Conservation (phyloP, 1,140 invertebrate species). For the Helicorthomorpha holstii region DNA sequence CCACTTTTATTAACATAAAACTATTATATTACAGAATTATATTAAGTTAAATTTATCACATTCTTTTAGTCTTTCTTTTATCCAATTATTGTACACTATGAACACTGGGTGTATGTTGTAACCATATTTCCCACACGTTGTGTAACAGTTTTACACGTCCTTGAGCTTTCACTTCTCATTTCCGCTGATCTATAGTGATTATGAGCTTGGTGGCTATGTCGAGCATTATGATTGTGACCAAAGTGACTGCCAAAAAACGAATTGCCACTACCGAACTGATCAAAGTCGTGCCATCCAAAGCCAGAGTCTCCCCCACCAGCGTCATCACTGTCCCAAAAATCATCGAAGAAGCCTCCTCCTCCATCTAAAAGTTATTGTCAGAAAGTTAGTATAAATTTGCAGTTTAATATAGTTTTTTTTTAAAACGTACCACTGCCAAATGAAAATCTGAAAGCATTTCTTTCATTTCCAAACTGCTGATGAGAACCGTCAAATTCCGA, state of each 20-base stretch:
- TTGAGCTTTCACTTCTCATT: not conserved
- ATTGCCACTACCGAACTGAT: slow-evolving; percentile 10
- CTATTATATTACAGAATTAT: too few relatives aligned
- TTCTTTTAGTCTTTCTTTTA: too few relatives aligned
- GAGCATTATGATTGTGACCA: slow-evolving; percentile 13
- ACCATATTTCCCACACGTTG: slow-evolving; percentile 26
- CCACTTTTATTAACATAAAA: too few relatives aligned
- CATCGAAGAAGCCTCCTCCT: not conserved
- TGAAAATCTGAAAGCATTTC: not conserved
- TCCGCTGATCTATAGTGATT: not conserved
- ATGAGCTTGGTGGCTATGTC: slow-evolving; percentile 7
- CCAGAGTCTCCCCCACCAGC: too few relatives aligned
- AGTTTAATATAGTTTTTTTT: not conserved
- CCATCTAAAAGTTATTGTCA: slow-evolving; percentile 7
- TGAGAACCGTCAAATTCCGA: slow-evolving; percentile 14
- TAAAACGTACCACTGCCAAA: not conserved
- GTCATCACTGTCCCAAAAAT: not conserved
- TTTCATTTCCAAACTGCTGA: slow-evolving; percentile 6
- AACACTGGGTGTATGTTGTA: slow-evolving; percentile 29
- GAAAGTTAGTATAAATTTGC: slow-evolving; percentile 1
- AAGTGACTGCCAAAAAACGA: not conserved
- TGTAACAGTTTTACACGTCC: slow-evolving; percentile 23
- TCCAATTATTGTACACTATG: slow-evolving; percentile 12
- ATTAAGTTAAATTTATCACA: too few relatives aligned
- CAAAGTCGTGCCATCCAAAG: slow-evolving; percentile 6